A percentile compares a stretch with the other conserved stretches of the same genome.
These are phyloP conservation scores for Poecilia wingei DNA, from an alignment of 2,797 vertebrate genomes.

Conservation along the genomic window DNA sequence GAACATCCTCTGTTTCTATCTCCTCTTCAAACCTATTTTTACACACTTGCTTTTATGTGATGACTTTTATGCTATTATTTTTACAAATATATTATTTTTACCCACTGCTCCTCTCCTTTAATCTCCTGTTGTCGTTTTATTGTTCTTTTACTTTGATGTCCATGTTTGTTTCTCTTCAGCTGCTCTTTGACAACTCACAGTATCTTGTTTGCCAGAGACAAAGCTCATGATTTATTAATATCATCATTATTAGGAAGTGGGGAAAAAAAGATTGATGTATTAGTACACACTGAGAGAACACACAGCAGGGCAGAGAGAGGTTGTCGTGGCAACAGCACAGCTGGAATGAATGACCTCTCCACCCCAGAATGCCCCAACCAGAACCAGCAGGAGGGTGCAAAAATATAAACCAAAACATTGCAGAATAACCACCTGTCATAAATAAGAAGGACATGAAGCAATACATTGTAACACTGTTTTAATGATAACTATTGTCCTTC, in stretches of 20 bases:
- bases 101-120: constrained; percentile 28
- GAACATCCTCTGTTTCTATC: constrained; percentile 19
- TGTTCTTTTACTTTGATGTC: constrained; percentile 48
- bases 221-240: constrained; percentile 27
- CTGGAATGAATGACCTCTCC: constrained; percentile 21
- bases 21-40: constrained; percentile 57
- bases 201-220: constrained; percentile 19
- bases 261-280: not conserved
- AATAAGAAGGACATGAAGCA: not conserved
- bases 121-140: constrained; percentile 26
- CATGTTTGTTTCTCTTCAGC: constrained; percentile 24
- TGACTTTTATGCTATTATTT: constrained; percentile 60
- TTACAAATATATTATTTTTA: constrained; percentile 66
- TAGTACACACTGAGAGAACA: not conserved
- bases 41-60: constrained; percentile 37
- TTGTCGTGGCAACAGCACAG: constrained; percentile 59
- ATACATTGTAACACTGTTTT: not conserved
- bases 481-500: not conserved
- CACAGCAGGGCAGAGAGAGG: constrained; percentile 17
- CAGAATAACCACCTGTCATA: not conserved
- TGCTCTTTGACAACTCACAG: constrained; percentile 19
- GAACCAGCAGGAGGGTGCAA: not conserved
- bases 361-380: constrained; percentile 20
- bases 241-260: not conserved
- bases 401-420: not conserved